Base-by-base conservation (phyloP, 2,113 vertebrate species). In the Narcine bancroftii region DNA sequence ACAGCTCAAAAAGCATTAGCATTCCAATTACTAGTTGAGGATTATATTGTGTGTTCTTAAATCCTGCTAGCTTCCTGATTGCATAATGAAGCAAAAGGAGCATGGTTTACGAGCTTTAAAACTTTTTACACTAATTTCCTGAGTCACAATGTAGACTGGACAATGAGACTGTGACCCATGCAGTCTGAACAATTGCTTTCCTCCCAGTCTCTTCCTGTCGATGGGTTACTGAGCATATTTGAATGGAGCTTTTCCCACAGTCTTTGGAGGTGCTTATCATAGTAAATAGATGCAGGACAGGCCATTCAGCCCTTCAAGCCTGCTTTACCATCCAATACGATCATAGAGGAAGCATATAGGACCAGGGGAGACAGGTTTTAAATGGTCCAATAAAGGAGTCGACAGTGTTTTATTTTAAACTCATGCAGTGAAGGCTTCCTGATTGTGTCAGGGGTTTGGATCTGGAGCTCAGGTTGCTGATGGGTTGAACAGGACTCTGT, bases 51-150 rank as follows among this genome's bases (percentile, higher is more conserved):
- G 81, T 60, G 50, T 60, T 63, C 56, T 63, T 17, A 19, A n/a
- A 56, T 36, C 81, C 53, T 36, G 81, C 81, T 56, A 60, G 81
- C 60, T 87, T 87, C 81, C 81, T 87, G 81, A 21, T 63, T 87
- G 81, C 33, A 63, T 87, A 87, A 87, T 60, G 56, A 9, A 29
- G 26, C 33, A 85, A 21, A 36, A n/a, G 19, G 60, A 56, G 5
- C 71, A 60, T 13, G 39, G 81, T 1, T 87, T 63, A 87, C 53
- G 53, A 60, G 81, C 53, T 36, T 33, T 87, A 87, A 87, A 60
- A 87, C 81, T 87, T 63, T 36, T 87, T 87, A 87, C 53, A 87
- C 81, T 87, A 87, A 87, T 87, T 87, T 87, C 81, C 81, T 87
- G 81, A 60, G 53, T 36, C 81, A 60, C 81, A 87, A 87, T 60